Evolutionary conservation across 2,888 invertebrate species (phyloP).

Genomic region (Thera britannica): DNA sequence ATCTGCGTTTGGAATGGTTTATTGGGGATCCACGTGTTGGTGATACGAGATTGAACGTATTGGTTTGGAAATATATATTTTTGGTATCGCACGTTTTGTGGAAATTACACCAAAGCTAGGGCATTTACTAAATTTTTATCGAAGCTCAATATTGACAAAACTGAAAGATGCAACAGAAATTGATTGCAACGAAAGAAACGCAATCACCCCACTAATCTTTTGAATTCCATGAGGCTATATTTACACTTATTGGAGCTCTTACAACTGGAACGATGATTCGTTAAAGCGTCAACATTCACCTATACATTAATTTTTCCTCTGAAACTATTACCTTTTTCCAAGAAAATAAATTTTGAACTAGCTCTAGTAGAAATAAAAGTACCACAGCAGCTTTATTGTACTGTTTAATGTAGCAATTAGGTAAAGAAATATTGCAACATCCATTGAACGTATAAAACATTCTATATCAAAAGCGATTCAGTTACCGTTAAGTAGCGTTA

Average conservation of each 20-base stretch:
- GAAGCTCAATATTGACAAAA: too few species aligned
- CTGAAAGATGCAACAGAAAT: too few species aligned
- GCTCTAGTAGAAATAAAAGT: neutral
- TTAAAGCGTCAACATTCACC: too few species aligned
- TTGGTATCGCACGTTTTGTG: neutral
- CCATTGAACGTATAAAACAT: conserved; percentile 27
- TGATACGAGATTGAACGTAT: conserved; percentile 16
- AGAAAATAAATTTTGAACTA: neutral
- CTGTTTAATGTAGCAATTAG: conserved; percentile 10
- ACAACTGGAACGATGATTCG: too few species aligned
- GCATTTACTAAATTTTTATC: too few species aligned
- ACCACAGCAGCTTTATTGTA: neutral
- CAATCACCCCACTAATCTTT: too few species aligned
- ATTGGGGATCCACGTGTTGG: conserved; percentile 30
- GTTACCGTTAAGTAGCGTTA: conserved; percentile 59
- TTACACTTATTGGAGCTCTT: too few species aligned
- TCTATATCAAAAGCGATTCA: conserved; percentile 49
- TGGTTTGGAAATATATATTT: conserved; percentile 19
- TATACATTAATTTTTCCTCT: too few species aligned
- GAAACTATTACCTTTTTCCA: neutral
- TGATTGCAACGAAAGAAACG: too few species aligned
- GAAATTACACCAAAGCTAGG: neutral
- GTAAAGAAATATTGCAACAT: conserved; percentile 5
- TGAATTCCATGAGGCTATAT: too few species aligned
- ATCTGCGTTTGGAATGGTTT: conserved; percentile 33